phyloP scores from a whole-genome alignment of 2,888 invertebrate genomes.

The Iphiclides podalirius region DNA sequence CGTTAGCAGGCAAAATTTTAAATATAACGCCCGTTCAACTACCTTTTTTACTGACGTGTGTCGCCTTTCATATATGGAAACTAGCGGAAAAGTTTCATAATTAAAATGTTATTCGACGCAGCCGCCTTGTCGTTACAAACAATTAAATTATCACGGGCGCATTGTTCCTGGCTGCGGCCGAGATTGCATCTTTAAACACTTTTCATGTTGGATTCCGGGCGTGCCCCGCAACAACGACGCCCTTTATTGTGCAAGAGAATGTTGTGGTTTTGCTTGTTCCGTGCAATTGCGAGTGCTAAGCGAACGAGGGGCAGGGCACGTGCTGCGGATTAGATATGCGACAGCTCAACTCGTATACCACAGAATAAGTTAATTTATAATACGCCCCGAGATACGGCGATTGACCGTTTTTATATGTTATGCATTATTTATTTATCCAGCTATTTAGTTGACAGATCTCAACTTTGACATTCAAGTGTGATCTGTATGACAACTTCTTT shows the following conservation, averaged over 20 bases:
- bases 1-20: too few relatives aligned
- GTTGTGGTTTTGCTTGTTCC: conserved; percentile 41
- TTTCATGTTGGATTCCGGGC: conserved; percentile 33
- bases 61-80: too few relatives aligned
- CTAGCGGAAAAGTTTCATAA: too few relatives aligned
- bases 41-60: too few relatives aligned
- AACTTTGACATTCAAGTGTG: background rate
- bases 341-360: conserved; percentile 10
- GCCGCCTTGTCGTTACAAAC: background rate
- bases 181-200: conserved; percentile 29
- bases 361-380: conserved; percentile 6
- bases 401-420: background rate
- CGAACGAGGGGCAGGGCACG: conserved; percentile 44
- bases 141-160: conserved; percentile 13
- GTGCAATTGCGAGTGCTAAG: conserved; percentile 40
- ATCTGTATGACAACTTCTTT: too few relatives aligned
- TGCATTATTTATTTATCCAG: background rate
- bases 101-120: too few relatives aligned
- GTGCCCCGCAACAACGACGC: conserved; percentile 32
- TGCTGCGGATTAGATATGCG: conserved; percentile 27
- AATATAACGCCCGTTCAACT: too few relatives aligned
- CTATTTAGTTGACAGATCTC: background rate
- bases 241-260: conserved; percentile 37
- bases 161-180: conserved; percentile 11
- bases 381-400: background rate